phyloP scores from a whole-genome alignment of 2,797 vertebrate genomes.

The Eulemur coronatus region DNA sequence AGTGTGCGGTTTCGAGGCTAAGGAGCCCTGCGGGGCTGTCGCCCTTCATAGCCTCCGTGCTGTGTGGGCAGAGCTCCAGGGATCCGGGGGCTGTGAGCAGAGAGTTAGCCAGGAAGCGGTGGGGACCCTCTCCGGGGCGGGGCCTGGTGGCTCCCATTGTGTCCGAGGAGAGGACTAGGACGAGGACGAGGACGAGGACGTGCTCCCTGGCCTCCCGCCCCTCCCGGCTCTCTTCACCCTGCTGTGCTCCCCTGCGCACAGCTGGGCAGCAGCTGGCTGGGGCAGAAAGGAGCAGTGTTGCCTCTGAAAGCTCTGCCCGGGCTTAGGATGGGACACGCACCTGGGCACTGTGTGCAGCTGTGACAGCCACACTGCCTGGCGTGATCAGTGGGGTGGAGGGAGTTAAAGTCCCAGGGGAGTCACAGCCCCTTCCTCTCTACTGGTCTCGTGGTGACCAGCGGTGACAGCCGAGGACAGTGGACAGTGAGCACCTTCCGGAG shows the following conservation, averaged over 20 bases:
- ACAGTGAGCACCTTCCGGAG: not conserved
- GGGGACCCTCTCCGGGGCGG: not conserved
- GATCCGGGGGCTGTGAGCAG: not conserved
- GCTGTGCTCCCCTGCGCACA: not conserved
- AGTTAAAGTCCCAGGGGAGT: not conserved
- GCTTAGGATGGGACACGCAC: not conserved
- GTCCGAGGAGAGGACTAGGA: not conserved
- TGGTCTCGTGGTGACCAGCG: not conserved
- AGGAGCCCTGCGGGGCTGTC: not conserved
- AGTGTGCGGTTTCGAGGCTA: not conserved
- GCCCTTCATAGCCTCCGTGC: not conserved
- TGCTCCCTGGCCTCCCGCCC: not conserved
- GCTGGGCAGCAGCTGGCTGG: not conserved
- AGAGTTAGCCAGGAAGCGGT: not conserved
- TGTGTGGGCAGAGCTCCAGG: not conserved
- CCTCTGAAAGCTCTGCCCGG: not conserved
- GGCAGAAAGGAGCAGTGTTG: not conserved
- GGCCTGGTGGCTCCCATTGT: no score
- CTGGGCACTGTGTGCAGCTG: not conserved
- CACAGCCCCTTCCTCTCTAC: not conserved
- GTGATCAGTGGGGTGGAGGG: fast-evolving
- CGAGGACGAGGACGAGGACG: no score
- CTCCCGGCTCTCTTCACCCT: not conserved
- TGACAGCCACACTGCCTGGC: not conserved
- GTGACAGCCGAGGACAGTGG: not conserved